Conservation (phyloP, 2,797 vertebrate species). For the Hyperoplus lanceolatus region DNA sequence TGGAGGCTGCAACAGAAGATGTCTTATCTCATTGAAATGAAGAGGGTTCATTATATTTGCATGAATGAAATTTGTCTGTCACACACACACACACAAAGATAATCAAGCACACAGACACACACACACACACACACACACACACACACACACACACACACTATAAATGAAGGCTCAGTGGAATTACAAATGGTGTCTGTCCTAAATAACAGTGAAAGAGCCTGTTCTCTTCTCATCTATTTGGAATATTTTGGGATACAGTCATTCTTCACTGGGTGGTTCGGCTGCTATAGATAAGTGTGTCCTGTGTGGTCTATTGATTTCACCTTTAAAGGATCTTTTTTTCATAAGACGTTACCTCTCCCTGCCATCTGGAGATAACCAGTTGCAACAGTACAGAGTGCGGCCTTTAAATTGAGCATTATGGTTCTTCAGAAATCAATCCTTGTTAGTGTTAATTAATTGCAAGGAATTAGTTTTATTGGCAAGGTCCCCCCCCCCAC, state of each 20-base stretch:
- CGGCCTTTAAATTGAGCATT: not conserved
- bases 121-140: too few species aligned
- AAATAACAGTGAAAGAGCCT: not conserved
- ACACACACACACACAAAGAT: too few species aligned
- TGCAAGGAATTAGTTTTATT: not conserved
- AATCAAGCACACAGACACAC: too few species aligned
- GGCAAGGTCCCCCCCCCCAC: not conserved
- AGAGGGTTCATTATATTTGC: not conserved
- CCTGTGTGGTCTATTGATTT: not conserved
- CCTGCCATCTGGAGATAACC: not conserved
- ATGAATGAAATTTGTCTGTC: not conserved
- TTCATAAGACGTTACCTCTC: not conserved
- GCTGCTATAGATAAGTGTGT: not conserved
- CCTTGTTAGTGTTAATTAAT: not conserved
- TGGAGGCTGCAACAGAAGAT: slow-evolving; percentile 10
- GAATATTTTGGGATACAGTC: not conserved
- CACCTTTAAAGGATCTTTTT: not conserved
- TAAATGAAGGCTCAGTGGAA: not conserved
- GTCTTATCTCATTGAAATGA: not conserved
- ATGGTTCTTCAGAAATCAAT: not conserved
- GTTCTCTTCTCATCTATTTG: not conserved
- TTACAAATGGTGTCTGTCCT: not conserved
- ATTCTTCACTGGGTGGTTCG: not conserved
- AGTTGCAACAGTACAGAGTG: not conserved
- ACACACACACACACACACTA: too few species aligned